These are phyloP conservation scores for Drosophila funebris DNA, from an alignment of 1,140 invertebrate genomes.

Conservation along the genomic window DNA sequence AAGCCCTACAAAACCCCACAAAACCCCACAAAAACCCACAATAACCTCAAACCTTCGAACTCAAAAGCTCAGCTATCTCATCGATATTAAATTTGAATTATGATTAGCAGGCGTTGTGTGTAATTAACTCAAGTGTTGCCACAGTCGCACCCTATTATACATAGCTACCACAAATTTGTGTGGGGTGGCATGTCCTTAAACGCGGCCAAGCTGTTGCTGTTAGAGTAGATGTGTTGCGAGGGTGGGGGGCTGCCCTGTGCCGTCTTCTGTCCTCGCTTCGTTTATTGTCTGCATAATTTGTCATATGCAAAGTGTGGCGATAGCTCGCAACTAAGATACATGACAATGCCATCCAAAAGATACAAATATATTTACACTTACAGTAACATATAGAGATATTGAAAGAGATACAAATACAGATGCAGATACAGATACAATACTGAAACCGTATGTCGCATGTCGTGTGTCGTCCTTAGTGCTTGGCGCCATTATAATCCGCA, in stretches of 20 bases:
- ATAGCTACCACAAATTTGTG: constrained; percentile 5
- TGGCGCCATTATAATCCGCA: constrained; percentile 61
- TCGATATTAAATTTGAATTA: constrained; percentile 61
- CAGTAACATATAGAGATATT: constrained; percentile 20
- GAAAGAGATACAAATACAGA: constrained; percentile 25
- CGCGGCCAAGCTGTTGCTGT: constrained; percentile 10
- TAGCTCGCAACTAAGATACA: constrained; percentile 31
- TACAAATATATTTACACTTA: neutral
- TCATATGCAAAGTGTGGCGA: constrained; percentile 49
- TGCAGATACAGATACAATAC: constrained; percentile 43
- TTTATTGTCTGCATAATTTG: constrained; percentile 62
- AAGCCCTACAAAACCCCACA: neutral
- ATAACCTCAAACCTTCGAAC: neutral
- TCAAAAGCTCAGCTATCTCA: too few relatives aligned
- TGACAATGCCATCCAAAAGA: neutral
- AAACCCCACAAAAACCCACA: neutral
- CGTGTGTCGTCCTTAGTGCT: neutral
- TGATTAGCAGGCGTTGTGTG: constrained; percentile 31
- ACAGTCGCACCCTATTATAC: neutral
- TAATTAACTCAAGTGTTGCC: constrained; percentile 43
- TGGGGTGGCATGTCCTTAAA: constrained; percentile 24
- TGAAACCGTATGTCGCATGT: constrained; percentile 11
- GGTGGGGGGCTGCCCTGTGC: neutral
- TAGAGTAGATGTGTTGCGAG: neutral
- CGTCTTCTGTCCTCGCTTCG: neutral